phyloP scores from a whole-genome alignment of 2,113 vertebrate genomes.

The Notiomystis cincta region DNA sequence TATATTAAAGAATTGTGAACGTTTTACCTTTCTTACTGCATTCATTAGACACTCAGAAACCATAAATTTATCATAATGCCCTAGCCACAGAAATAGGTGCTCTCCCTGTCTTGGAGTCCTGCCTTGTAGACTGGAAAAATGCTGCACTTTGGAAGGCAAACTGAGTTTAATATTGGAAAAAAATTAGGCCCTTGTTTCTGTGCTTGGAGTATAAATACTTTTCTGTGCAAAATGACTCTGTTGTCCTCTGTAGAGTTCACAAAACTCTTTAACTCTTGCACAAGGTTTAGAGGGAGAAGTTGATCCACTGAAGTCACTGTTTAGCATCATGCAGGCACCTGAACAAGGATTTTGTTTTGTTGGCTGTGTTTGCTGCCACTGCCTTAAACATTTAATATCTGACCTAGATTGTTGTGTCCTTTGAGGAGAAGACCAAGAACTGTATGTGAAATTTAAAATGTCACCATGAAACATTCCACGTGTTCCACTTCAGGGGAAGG shows the following conservation, averaged over 20 bases:
- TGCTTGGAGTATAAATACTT: neutral
- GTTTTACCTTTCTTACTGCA: slow-evolving; percentile 20
- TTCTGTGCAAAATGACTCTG: neutral
- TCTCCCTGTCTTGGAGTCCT: neutral
- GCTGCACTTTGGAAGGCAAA: neutral
- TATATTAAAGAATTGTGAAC: slow-evolving; percentile 1
- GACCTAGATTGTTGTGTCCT: neutral
- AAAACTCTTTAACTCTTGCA: neutral
- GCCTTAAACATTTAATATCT: neutral
- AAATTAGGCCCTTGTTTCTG: neutral
- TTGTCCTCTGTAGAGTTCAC: neutral
- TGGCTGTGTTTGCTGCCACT: neutral
- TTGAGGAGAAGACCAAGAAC: neutral
- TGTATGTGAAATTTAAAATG: neutral
- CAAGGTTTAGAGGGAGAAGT: neutral
- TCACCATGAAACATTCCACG: neutral
- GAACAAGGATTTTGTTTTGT: neutral
- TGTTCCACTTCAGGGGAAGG: neutral
- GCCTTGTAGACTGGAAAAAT: neutral
- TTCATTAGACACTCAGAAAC: slow-evolving; percentile 1
- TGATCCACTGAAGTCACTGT: neutral
- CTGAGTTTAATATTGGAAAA: neutral
- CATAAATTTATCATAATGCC: neutral
- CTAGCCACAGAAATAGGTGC: neutral
- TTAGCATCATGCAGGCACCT: neutral